Evolutionary conservation across 2,113 vertebrate genomes (phyloP), one percentile per base, ranked within the genome.

Genomic region (Poeciliopsis retropinna): DNA sequence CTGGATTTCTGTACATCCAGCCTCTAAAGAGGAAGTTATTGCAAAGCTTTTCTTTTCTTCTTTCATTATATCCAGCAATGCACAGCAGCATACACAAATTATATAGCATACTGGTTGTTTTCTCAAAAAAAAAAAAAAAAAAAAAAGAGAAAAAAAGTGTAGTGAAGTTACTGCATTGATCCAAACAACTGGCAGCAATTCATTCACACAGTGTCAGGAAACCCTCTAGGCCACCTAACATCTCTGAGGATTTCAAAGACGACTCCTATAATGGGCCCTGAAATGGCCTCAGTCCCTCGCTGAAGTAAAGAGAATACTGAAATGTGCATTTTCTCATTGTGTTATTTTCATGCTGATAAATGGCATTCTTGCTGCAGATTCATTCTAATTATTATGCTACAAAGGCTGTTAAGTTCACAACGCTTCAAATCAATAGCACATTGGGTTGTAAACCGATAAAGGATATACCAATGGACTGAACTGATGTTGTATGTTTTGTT

Each of bases 401-500:
- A 63, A 71, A 62, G 60, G 62, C 67, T 65, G 72, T 81, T 78
- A 65, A 57, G 70, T 78, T 85, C 79, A 67, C 85, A 75, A 67
- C 41, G 51, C 79, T 73, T 67, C 73, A 72, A 86, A 87, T 85
- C 85, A 83, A 86, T 89, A 82, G 73, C 66, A 63, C 81, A 82
- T 85, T 86, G 62, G 67, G 65, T 70, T 79, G 67, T 68, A 73
- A 80, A 78, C 31, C 64, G 66, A 86, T 80, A 80, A 78, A 67
- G 14, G 57, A 77, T 62, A 70, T 76, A 70, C 70, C 80, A 73
- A 60, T 63, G 60, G 61, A 75, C 74, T 69, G 57, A 70, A 79
- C 57, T 69, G 57, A 71, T 65, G 31, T 72, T 64, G 37, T 51
- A 60, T 14, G 60, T 6, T 75, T 82, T 37, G 1, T 34, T 34